Percentiles rank a stretch among this genome's conserved stretches.
These are phyloP conservation scores for Salticus scenicus DNA, from an alignment of 2,888 invertebrate species.

Conservation along the genomic window DNA sequence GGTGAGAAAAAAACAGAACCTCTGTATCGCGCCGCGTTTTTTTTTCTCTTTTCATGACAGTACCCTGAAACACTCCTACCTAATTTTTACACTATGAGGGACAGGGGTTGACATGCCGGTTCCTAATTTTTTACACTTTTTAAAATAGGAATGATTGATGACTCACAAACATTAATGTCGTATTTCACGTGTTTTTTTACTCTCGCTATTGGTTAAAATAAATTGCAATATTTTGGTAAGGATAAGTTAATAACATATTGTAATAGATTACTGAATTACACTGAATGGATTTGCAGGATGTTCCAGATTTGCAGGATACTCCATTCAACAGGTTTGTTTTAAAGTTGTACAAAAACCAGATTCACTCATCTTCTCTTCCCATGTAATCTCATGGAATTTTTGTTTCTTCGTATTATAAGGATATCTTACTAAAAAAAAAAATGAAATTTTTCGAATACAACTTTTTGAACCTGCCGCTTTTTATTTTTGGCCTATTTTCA, in stretches of 20 bases:
- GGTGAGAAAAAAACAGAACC: background rate
- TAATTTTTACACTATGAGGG: background rate
- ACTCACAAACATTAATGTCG: background rate
- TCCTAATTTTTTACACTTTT: background rate
- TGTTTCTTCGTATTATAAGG: no score
- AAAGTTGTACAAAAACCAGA: no score
- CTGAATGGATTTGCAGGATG: no score
- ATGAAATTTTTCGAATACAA: no score
- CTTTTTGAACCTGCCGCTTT: no score
- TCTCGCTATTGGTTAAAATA: background rate
- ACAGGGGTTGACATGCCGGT: background rate
- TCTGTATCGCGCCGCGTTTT: background rate
- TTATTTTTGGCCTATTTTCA: no score
- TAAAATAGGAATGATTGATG: background rate
- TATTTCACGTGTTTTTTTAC: background rate
- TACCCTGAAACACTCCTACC: background rate
- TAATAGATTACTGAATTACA: no score
- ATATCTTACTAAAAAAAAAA: no score
- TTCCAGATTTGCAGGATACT: no score
- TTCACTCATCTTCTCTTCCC: no score
- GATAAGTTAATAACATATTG: background rate
- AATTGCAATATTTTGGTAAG: background rate
- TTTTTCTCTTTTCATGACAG: background rate
- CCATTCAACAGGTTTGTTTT: no score
- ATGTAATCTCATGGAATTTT: no score